A percentile compares a stretch with the other conserved stretches of the same genome.
Evolutionary conservation across 2,888 invertebrate species (phyloP).

Genomic region (Timema cristinae): DNA sequence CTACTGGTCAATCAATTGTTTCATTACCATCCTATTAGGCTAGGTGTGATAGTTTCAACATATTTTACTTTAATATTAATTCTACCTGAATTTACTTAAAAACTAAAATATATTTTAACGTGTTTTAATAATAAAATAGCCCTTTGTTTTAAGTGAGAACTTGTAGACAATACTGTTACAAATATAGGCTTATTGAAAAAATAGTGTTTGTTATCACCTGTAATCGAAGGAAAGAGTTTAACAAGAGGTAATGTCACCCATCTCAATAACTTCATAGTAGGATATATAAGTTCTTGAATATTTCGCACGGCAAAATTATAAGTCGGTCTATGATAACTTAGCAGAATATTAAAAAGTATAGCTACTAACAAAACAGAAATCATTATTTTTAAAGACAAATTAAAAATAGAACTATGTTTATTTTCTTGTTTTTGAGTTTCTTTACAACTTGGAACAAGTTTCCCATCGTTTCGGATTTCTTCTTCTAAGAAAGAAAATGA

Average conservation of each 20-base stretch:
- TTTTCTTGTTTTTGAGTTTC: too few relatives aligned
- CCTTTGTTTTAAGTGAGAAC: too few relatives aligned
- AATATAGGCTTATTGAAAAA: background rate
- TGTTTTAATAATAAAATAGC: slow-evolving; percentile 4
- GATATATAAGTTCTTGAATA: slow-evolving; percentile 77
- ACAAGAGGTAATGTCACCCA: slow-evolving; percentile 73
- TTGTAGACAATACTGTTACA: too few relatives aligned
- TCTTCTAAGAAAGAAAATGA: slow-evolving; percentile 48
- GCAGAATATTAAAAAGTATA: slow-evolving; percentile 45
- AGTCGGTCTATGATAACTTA: slow-evolving; percentile 58
- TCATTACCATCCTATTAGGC: too few relatives aligned
- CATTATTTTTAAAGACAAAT: slow-evolving; percentile 27
- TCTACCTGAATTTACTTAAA: background rate
- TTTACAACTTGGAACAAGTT: slow-evolving; percentile 22
- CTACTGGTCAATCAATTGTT: too few relatives aligned
- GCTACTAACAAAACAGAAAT: slow-evolving; percentile 32
- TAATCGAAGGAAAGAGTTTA: slow-evolving; percentile 65
- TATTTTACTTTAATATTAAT: background rate
- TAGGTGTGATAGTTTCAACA: too few relatives aligned
- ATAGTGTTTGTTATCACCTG: slow-evolving; percentile 51
- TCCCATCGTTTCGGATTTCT: slow-evolving; percentile 36
- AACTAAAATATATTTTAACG: background rate
- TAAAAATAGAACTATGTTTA: background rate
- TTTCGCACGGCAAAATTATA: slow-evolving; percentile 65
- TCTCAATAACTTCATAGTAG: slow-evolving; percentile 68